Evolutionary conservation across 2,113 vertebrate genomes (phyloP).

Genomic region (Benitochromis conjunctus): DNA sequence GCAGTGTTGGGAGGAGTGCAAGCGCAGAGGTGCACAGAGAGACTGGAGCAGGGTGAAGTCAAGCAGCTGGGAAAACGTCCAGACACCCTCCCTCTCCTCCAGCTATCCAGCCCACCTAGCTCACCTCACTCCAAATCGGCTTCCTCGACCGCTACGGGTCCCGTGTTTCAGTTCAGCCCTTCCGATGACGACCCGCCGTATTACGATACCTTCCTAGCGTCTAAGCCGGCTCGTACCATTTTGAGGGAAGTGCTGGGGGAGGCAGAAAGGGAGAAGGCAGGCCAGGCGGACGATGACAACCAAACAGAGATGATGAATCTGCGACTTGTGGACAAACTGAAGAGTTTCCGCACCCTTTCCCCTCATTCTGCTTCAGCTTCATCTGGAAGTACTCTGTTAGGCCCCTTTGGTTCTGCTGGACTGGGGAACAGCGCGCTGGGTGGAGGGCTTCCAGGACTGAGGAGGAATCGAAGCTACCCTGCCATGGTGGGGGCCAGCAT

Average conservation of each 20-base stretch:
- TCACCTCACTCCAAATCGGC: constrained; percentile 60
- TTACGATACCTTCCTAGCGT: constrained; percentile 90
- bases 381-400: constrained; percentile 67
- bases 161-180: constrained; percentile 84
- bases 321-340: constrained; percentile 93
- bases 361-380: constrained; percentile 41
- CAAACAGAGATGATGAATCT: constrained; percentile 89
- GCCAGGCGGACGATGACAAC: constrained; percentile 77
- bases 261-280: constrained; percentile 66
- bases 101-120: constrained; percentile 86
- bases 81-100: constrained; percentile 55
- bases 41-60: neutral
- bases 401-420: constrained; percentile 76
- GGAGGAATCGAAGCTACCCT: constrained; percentile 92
- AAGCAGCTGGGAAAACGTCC: constrained; percentile 3
- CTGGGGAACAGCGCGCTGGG: constrained; percentile 72
- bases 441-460: constrained; percentile 83
- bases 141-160: neutral
- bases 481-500: constrained; percentile 96
- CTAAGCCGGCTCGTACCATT: constrained; percentile 92
- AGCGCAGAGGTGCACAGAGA: neutral
- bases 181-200: constrained; percentile 74
- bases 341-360: constrained; percentile 78
- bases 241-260: constrained; percentile 86
- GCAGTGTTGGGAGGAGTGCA: constrained; percentile 15